Conservation (phyloP, 2,888 invertebrate genomes). For the Eledona agricola region DNA sequence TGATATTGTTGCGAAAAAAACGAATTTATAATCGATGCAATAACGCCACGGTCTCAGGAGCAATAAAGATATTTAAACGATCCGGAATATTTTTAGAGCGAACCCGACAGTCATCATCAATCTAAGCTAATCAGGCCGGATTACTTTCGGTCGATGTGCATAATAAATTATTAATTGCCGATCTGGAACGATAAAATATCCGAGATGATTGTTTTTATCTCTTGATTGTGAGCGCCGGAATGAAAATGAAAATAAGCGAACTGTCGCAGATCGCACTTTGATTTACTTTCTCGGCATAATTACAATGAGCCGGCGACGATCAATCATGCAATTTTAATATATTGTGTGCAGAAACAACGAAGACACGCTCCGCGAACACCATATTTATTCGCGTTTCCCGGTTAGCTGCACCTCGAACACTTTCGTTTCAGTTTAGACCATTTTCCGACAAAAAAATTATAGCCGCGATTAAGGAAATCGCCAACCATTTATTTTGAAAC, state of each 20-base stretch:
- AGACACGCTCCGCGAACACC: conserved; percentile 22
- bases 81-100: too few species aligned
- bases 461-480: conserved; percentile 1
- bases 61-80: too few species aligned
- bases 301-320: conserved; percentile 19
- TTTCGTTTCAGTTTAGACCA: conserved; percentile 18
- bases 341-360: too few species aligned
- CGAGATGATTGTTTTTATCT: conserved; percentile 8
- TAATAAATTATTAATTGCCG: conserved; percentile 22
- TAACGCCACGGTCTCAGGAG: too few species aligned
- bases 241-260: conserved; percentile 19
- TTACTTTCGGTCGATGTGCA: conserved; percentile 17
- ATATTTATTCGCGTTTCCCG: conserved; percentile 14
- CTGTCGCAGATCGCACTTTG: conserved; percentile 15
- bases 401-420: conserved; percentile 5
- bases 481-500: conserved; percentile 2
- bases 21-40: too few species aligned
- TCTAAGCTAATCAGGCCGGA: conserved; percentile 6
- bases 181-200: conserved; percentile 1
- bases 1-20: conserved; percentile 1
- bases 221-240: conserved; percentile 8
- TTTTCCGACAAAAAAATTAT: conserved; percentile 6
- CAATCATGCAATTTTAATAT: conserved; percentile 23
- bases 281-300: conserved; percentile 25
- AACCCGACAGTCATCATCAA: not conserved